These are phyloP conservation scores for Egretta garzetta DNA, from an alignment of 2,113 vertebrate species.

Conservation along the genomic window DNA sequence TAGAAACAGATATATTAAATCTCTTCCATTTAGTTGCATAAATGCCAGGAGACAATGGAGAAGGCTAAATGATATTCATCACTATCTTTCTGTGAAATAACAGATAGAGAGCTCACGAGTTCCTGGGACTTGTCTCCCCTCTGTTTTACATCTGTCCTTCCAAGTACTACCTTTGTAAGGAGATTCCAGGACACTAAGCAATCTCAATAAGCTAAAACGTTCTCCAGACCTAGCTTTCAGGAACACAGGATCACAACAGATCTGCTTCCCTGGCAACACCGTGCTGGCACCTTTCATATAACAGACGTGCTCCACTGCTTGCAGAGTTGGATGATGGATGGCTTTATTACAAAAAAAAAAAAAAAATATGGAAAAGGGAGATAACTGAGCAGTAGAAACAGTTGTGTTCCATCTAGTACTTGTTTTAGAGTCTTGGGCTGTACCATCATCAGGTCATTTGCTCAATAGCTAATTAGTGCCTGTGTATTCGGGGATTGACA, in stretches of 20 bases:
- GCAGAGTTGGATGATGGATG: neutral
- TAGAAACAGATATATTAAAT: neutral
- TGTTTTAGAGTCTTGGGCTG: neutral
- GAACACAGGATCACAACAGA: neutral
- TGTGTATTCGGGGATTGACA: neutral
- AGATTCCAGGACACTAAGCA: neutral
- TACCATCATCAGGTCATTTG: neutral
- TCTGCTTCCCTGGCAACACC: neutral
- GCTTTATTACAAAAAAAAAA: neutral
- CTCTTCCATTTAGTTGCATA: neutral
- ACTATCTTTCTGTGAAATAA: neutral
- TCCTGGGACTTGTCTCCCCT: neutral
- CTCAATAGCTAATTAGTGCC: neutral
- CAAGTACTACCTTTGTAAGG: neutral
- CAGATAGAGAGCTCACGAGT: fast-evolving
- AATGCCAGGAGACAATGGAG: neutral
- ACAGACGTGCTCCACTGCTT: neutral
- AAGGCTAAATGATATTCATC: neutral
- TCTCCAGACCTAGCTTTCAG: neutral
- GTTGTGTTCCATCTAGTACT: neutral
- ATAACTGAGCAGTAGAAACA: neutral
- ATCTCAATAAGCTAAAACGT: neutral
- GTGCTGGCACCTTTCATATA: neutral
- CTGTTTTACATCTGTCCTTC: neutral
- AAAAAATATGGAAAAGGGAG: neutral